Conservation (phyloP, 2,113 vertebrate genomes). For the Camelus bactrianus region DNA sequence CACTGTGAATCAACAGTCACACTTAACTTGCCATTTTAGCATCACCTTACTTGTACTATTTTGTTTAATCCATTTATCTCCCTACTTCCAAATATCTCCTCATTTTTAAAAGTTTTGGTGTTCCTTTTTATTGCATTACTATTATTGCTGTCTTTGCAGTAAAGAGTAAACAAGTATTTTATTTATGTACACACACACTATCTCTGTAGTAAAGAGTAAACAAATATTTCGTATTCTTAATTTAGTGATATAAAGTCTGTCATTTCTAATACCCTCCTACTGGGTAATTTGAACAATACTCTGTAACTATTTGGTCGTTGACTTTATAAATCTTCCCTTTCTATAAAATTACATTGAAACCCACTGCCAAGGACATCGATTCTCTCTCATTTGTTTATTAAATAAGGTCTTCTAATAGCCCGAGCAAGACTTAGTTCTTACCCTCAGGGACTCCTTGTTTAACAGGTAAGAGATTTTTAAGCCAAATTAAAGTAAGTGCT, state of each 20-base stretch:
- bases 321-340: background rate
- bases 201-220: background rate
- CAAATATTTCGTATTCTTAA: background rate
- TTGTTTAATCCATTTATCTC: background rate
- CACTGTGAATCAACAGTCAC: background rate
- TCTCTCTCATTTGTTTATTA: background rate
- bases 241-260: background rate
- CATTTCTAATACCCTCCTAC: background rate
- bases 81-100: background rate
- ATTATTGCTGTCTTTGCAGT: background rate
- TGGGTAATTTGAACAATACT: background rate
- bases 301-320: background rate
- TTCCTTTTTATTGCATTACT: constrained; percentile 3
- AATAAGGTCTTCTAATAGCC: background rate
- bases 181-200: background rate
- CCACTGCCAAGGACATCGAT: background rate
- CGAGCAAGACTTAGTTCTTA: background rate
- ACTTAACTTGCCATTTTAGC: background rate
- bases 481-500: background rate
- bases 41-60: background rate
- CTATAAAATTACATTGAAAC: background rate
- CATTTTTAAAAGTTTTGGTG: background rate
- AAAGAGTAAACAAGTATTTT: background rate
- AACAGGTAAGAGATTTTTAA: background rate
- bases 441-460: background rate